These are phyloP conservation scores for Aphidius gifuensis DNA, from an alignment of 1,140 invertebrate genomes.

Conservation along the genomic window DNA sequence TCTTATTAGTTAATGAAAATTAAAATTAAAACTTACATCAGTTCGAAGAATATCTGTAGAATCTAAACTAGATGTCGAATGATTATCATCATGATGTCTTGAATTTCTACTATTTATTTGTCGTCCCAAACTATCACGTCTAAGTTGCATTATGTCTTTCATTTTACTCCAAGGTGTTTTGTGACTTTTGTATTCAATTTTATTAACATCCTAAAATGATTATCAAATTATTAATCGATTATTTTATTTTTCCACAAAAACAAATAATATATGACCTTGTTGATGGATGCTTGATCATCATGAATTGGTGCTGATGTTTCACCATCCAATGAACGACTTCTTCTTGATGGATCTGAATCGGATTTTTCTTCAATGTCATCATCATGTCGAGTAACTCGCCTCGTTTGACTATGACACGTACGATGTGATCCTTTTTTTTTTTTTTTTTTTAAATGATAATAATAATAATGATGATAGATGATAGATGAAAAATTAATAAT, in stretches of 20 bases:
- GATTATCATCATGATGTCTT: constrained; percentile 28
- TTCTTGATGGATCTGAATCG: constrained; percentile 30
- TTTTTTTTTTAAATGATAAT: neutral
- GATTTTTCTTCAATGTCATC: neutral
- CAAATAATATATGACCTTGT: constrained; percentile 22
- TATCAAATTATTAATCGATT: no score
- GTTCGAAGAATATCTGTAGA: constrained; percentile 28
- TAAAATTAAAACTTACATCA: constrained; percentile 10
- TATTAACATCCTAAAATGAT: no score
- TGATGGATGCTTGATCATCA: neutral
- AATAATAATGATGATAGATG: no score
- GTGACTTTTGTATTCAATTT: constrained; percentile 48
- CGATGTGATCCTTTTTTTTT: constrained; percentile 18
- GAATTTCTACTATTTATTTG: constrained; percentile 21
- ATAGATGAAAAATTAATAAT: no score
- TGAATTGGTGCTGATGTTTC: constrained; percentile 26
- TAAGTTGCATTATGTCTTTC: constrained; percentile 68
- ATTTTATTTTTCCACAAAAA: no score
- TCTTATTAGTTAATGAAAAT: no score
- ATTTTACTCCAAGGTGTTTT: constrained; percentile 69
- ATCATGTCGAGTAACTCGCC: constrained; percentile 13
- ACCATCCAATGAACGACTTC: constrained; percentile 43
- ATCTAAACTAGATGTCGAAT: constrained; percentile 32
- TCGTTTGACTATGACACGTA: constrained; percentile 15
- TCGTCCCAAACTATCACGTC: constrained; percentile 55